phyloP scores from a whole-genome alignment of 2,888 invertebrate species.

The Sinelater perroti region DNA sequence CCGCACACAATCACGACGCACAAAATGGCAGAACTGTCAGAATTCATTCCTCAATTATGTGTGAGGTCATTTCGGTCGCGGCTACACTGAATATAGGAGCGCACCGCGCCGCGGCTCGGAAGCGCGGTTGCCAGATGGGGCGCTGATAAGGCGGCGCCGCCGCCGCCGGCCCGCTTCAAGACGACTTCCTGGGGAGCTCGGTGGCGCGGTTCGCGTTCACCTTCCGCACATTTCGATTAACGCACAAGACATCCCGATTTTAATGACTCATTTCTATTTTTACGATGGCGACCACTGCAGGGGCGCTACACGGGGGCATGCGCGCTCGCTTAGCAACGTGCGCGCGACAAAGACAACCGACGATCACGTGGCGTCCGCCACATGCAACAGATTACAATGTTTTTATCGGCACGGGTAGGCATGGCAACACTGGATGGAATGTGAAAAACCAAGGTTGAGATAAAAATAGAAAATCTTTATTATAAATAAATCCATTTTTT shows the following conservation, averaged over 20 bases:
- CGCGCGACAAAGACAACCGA: conserved; percentile 26
- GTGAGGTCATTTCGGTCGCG: conserved; percentile 61
- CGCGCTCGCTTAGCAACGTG: conserved; percentile 22
- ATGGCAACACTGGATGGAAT: conserved; percentile 57
- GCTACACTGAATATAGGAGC: conserved; percentile 47
- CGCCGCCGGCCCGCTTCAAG: background rate
- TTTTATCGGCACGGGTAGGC: conserved; percentile 50
- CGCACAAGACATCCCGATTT: conserved; percentile 36
- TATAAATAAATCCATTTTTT: conserved; percentile 61
- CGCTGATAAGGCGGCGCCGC: conserved; percentile 39
- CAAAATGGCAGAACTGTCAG: conserved; percentile 55
- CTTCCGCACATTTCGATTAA: conserved; percentile 29
- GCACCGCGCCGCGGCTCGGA: conserved; percentile 46
- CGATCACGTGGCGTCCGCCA: conserved; percentile 44
- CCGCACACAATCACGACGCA: conserved; percentile 46
- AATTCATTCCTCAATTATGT: conserved; percentile 57
- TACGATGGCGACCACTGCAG: conserved; percentile 23
- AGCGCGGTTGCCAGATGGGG: conserved; percentile 53
- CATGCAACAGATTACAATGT: conserved; percentile 54
- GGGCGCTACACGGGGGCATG: conserved; percentile 30
- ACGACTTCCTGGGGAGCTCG: conserved; percentile 12
- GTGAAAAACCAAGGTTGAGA: conserved; percentile 59
- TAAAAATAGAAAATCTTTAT: conserved; percentile 61
- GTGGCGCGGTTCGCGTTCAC: conserved; percentile 29
- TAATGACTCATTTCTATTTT: conserved; percentile 40